These are phyloP conservation scores for Coccyzus lansbergi DNA, from an alignment of 2,797 vertebrate species.

Conservation along the genomic window DNA sequence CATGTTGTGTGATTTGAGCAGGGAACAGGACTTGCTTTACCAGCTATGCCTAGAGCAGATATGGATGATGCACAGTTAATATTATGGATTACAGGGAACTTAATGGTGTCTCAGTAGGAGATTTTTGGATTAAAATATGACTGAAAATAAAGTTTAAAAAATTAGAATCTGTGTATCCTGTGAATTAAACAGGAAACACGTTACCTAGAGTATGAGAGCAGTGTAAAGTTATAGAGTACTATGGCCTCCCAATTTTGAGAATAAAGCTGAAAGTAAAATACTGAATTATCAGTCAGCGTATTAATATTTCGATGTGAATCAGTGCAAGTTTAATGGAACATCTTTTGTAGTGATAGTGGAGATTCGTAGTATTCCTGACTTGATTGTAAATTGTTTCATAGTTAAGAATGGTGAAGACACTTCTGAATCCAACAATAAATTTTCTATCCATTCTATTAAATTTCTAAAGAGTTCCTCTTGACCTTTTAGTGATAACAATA, in stretches of 20 bases:
- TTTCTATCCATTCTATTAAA: neutral
- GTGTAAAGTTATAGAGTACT: neutral
- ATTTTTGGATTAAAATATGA: neutral
- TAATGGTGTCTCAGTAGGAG: neutral
- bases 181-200: neutral
- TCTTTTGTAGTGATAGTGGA: neutral
- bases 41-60: neutral
- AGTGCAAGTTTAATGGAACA: neutral
- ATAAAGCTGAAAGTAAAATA: neutral
- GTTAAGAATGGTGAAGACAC: neutral
- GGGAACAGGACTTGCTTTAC: neutral
- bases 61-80: neutral
- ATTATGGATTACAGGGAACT: neutral
- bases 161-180: neutral
- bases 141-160: neutral
- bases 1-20: neutral
- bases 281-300: neutral
- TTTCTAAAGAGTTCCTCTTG: neutral
- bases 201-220: neutral
- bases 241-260: neutral
- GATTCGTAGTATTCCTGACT: neutral
- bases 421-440: neutral
- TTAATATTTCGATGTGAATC: neutral
- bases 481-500: neutral
- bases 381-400: neutral